phyloP scores from a whole-genome alignment of 2,888 invertebrate genomes.

The Colletes collaris region DNA sequence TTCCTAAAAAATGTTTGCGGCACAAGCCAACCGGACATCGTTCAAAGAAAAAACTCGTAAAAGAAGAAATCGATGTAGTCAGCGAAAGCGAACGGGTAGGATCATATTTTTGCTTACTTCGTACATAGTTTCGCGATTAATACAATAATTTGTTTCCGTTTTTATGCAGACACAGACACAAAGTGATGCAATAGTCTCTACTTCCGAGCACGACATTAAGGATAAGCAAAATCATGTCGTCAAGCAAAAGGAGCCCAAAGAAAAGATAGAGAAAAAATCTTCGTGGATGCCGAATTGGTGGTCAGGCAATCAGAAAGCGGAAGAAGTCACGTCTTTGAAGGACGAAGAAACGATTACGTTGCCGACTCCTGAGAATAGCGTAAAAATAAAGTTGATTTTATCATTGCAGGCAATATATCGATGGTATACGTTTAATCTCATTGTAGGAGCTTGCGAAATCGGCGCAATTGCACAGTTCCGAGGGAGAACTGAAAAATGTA shows the following conservation, averaged over 20 bases:
- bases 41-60: constrained; percentile 23
- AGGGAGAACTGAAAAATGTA: neutral
- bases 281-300: constrained; percentile 55
- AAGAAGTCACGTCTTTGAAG: neutral
- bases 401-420: too few species aligned
- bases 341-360: neutral
- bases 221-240: neutral
- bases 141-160: neutral
- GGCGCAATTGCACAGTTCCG: neutral
- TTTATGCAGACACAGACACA: constrained; percentile 22
- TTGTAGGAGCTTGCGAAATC: constrained; percentile 8
- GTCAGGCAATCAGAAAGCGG: constrained; percentile 1
- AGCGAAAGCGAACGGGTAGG: constrained; percentile 5
- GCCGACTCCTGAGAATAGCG: neutral
- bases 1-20: constrained; percentile 26
- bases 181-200: constrained; percentile 9
- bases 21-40: neutral
- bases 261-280: constrained; percentile 14
- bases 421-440: neutral
- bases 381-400: neutral
- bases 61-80: constrained; percentile 13
- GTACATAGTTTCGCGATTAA: too few species aligned
- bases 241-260: neutral
- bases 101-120: too few species aligned
- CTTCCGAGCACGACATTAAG: constrained; percentile 4